These are phyloP conservation scores for Zele albiditarsus DNA, from an alignment of 2,888 invertebrate genomes.

Conservation along the genomic window DNA sequence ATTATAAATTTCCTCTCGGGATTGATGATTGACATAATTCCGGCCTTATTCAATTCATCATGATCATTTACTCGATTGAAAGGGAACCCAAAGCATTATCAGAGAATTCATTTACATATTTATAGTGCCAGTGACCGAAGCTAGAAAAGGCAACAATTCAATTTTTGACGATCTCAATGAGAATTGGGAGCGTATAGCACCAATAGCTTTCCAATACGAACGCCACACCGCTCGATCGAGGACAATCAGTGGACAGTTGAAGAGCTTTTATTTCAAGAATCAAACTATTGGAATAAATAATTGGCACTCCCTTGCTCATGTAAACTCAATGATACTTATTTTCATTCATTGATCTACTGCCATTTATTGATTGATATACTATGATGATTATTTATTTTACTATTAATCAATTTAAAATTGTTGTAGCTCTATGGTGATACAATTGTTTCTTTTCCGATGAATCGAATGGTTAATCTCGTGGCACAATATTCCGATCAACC, in stretches of 20 bases:
- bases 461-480: conserved; percentile 78
- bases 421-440: not conserved
- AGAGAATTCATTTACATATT: not conserved
- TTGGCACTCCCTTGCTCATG: conserved; percentile 65
- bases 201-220: conserved; percentile 78
- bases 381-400: too few relatives aligned
- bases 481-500: conserved; percentile 74
- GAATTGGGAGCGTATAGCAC: conserved; percentile 78
- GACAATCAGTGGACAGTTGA: conserved; percentile 74
- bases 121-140: conserved; percentile 42
- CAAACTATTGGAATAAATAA: conserved; percentile 69
- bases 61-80: too few relatives aligned
- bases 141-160: conserved; percentile 71
- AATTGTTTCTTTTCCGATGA: conserved; percentile 73
- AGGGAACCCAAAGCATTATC: too few relatives aligned
- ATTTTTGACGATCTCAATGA: conserved; percentile 74
- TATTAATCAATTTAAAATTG: not conserved
- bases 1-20: too few relatives aligned
- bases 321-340: not conserved
- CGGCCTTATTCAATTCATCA: too few relatives aligned
- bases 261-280: conserved; percentile 73
- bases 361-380: too few relatives aligned
- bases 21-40: not conserved
- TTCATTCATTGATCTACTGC: too few relatives aligned
- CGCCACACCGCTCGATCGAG: conserved; percentile 74